phyloP scores from a whole-genome alignment of 2,888 invertebrate genomes.

The Dendrolimus houi region DNA sequence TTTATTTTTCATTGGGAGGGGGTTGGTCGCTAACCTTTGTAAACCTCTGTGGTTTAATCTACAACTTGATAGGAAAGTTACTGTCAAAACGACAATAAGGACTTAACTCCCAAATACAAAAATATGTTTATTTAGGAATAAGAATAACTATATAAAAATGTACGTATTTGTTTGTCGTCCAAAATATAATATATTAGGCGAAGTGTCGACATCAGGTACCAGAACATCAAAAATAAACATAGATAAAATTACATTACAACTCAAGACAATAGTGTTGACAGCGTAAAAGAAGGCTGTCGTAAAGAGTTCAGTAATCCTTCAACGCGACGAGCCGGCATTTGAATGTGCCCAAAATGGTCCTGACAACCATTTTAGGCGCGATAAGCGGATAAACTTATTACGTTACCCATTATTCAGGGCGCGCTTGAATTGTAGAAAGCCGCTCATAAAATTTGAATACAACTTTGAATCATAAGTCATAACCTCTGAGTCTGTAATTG shows the following conservation, averaged over 20 bases:
- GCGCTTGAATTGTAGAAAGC: conserved; percentile 32
- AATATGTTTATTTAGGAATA: no score
- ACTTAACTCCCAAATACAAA: no score
- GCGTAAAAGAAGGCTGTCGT: conserved; percentile 9
- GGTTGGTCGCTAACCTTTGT: no score
- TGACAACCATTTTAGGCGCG: conserved; percentile 9
- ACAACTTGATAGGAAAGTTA: no score
- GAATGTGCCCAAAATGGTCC: conserved; percentile 16
- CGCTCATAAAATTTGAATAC: not conserved
- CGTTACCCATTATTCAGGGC: conserved; percentile 29
- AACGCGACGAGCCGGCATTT: conserved; percentile 8
- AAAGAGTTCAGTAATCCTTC: conserved; percentile 17
- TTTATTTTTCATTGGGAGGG: no score
- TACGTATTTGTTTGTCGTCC: no score
- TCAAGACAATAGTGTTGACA: conserved; percentile 1
- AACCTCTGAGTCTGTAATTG: not conserved
- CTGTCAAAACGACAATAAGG: no score
- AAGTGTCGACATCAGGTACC: not conserved
- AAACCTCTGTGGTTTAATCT: no score
- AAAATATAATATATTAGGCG: not conserved
- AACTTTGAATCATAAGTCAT: not conserved
- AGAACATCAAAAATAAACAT: not conserved
- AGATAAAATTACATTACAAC: no score
- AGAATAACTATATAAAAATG: no score
- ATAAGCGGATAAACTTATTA: conserved; percentile 25